phyloP scores from a whole-genome alignment of 1,140 invertebrate genomes.

The Ephestia elutella region DNA sequence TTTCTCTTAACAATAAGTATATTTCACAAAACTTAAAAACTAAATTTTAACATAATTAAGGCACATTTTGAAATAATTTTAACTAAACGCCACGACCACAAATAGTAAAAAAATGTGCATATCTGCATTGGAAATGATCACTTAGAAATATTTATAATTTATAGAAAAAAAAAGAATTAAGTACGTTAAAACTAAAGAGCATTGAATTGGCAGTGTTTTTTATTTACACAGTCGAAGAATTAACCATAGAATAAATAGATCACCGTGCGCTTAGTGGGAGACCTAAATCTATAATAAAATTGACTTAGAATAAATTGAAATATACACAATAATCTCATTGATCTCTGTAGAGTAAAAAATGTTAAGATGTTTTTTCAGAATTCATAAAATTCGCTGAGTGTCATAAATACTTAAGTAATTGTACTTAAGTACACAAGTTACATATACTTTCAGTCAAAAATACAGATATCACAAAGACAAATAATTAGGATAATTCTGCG shows the following conservation, averaged over 20 bases:
- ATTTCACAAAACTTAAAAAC: constrained; percentile 49
- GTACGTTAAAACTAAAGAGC: constrained; percentile 22
- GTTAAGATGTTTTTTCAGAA: constrained; percentile 5
- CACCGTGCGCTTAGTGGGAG: too few species aligned
- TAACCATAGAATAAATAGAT: too few species aligned
- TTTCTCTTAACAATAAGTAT: constrained; percentile 29
- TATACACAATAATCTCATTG: constrained; percentile 8
- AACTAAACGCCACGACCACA: constrained; percentile 7
- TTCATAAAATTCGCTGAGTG: neutral
- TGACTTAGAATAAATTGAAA: constrained; percentile 30
- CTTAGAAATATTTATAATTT: neutral
- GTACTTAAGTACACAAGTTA: constrained; percentile 12
- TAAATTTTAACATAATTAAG: constrained; percentile 65
- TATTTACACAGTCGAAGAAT: neutral
- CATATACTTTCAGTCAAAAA: constrained; percentile 22
- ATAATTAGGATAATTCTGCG: neutral
- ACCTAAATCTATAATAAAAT: neutral
- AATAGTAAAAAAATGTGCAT: constrained; percentile 1
- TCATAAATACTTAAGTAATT: constrained; percentile 9
- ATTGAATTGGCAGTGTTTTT: constrained; percentile 40
- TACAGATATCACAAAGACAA: constrained; percentile 5
- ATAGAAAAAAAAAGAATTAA: neutral
- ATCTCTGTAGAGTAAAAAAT: constrained; percentile 20
- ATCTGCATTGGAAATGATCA: neutral
- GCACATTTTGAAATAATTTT: constrained; percentile 50